Evolutionary conservation across 2,797 vertebrate genomes (phyloP).

Genomic region (Meda fulgida): DNA sequence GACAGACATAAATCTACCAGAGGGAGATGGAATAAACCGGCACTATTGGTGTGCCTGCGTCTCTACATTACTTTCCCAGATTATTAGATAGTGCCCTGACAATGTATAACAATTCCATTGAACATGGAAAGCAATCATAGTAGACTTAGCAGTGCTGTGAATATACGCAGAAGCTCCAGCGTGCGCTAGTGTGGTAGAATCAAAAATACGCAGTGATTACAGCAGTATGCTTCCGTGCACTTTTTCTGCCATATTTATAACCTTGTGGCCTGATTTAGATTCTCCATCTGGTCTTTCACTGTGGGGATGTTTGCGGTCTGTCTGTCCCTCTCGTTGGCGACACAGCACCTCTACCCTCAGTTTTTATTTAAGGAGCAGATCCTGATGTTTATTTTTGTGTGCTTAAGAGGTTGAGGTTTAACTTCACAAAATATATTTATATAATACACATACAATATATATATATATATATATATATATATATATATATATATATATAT

Average conservation of each 20-base stretch:
- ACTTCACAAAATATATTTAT: background rate
- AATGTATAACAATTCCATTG: constrained; percentile 47
- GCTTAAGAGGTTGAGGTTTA: background rate
- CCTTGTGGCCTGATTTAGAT: constrained; percentile 72
- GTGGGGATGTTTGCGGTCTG: constrained; percentile 65
- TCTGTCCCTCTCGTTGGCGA: constrained; percentile 58
- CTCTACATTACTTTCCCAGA: constrained; percentile 28
- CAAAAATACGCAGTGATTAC: constrained; percentile 62
- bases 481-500: too few relatives aligned
- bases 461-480: too few relatives aligned
- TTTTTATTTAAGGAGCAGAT: constrained; percentile 14
- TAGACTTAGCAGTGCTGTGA: constrained; percentile 58
- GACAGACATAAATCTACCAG: constrained; percentile 51
- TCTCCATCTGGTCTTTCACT: constrained; percentile 74
- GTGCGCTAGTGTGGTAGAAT: constrained; percentile 60
- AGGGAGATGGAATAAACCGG: constrained; percentile 34
- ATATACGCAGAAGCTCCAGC: constrained; percentile 58
- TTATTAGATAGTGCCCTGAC: constrained; percentile 46
- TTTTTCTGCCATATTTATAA: constrained; percentile 77
- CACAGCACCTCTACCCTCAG: constrained; percentile 9
- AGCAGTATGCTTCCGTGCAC: constrained; percentile 52
- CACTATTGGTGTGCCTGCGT: constrained; percentile 3
- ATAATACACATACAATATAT: too few relatives aligned
- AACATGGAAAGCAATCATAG: constrained; percentile 42
- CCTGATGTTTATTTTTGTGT: constrained; percentile 10